phyloP scores from a whole-genome alignment of 2,888 invertebrate genomes.

The Drosophila ezoana region DNA sequence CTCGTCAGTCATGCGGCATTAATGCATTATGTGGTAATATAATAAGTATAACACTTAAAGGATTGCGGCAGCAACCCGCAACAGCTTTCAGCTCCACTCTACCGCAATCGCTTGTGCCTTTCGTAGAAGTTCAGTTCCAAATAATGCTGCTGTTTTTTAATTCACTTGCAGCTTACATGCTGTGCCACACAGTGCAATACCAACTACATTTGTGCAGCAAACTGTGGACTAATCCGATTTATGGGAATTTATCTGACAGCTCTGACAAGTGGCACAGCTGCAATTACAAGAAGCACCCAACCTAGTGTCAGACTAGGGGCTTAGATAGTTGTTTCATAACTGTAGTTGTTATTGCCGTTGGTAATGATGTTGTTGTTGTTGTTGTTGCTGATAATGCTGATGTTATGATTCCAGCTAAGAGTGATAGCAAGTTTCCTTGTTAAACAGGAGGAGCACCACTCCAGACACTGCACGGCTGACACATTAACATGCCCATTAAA shows the following conservation, averaged over 20 bases:
- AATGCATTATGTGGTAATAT: not conserved
- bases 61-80: not conserved
- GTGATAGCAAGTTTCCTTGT: not conserved
- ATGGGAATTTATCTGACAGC: constrained; percentile 38
- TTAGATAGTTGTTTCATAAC: not conserved
- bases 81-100: not conserved
- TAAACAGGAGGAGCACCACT: not conserved
- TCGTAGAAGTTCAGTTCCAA: not conserved
- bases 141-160: not conserved
- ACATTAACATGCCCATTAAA: constrained; percentile 76
- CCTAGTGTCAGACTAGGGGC: not conserved
- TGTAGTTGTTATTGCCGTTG: not conserved
- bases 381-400: not conserved
- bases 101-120: not conserved
- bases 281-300: constrained; percentile 35
- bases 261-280: constrained; percentile 22
- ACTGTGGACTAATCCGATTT: constrained; percentile 66
- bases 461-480: constrained; percentile 9
- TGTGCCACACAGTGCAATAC: not conserved
- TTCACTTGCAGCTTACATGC: constrained; percentile 10
- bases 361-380: not conserved
- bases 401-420: not conserved
- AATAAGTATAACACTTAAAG: too few relatives aligned
- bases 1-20: not conserved
- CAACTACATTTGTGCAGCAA: constrained; percentile 25